Percentiles rank a stretch among this genome's conserved stretches.
Conservation (phyloP, 30 jellyfish, hydroid and myxozoan species). For the Cassiopea xamachana region DNA sequence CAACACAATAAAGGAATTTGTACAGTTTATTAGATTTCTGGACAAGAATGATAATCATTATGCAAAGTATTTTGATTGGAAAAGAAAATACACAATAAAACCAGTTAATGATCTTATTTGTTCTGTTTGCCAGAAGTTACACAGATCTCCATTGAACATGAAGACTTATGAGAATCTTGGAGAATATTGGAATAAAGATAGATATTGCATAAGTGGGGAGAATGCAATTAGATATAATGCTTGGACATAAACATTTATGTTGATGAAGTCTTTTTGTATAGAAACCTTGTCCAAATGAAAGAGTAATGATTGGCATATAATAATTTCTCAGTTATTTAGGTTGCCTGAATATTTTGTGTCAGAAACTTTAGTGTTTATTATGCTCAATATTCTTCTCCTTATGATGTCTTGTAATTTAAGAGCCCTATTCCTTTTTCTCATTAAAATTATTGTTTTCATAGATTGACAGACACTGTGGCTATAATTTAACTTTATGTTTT, state of each 20-base stretch:
- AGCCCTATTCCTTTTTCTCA: too few species aligned
- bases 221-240: neutral
- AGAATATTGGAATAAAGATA: slow-evolving; percentile 77
- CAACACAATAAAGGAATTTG: slow-evolving; percentile 67
- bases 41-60: slow-evolving; percentile 74
- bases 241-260: neutral
- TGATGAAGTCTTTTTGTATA: neutral
- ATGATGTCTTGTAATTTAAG: too few species aligned
- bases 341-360: too few species aligned
- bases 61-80: slow-evolving; percentile 85
- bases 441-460: too few species aligned
- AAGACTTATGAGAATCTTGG: slow-evolving; percentile 57
- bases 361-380: too few species aligned
- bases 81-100: slow-evolving; percentile 45
- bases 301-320: too few species aligned
- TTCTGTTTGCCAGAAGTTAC: slow-evolving; percentile 69
- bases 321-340: too few species aligned
- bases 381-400: too few species aligned
- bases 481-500: too few species aligned
- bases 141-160: slow-evolving; percentile 5
- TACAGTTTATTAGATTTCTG: slow-evolving; percentile 62
- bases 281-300: neutral
- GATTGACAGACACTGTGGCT: too few species aligned
- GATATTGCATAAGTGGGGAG: neutral
- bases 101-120: slow-evolving; percentile 75